Evolutionary conservation across 2,888 invertebrate genomes (phyloP), one percentile per base, ranked within the genome.

Genomic region (Exocentrus adspersus): DNA sequence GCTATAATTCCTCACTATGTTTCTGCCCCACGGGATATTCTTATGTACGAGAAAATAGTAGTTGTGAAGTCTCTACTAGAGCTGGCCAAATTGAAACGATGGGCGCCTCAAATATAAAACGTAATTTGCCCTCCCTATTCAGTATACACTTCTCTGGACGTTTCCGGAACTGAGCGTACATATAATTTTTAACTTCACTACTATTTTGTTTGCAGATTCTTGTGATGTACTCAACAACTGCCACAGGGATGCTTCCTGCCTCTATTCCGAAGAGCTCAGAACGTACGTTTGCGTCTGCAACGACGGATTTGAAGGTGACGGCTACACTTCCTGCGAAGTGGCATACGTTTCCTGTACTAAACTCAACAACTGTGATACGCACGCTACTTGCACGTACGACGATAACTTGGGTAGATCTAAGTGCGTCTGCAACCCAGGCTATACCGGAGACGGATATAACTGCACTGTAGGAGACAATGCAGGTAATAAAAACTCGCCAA

Each of bases 231-330:
- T 92, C 62, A 86, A 90, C 71, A 90, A 91, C 75, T 97, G 97
- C 79, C 92, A 95, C 74, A 87, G 88, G 12, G 89, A 94, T 78
- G 96, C 95, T 3, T 87, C 90, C 53, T 97, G 97, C 79, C 84
- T 88, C 57, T 88, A 86, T 80, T 83, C 87, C 43, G 82, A 87
- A 10, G 80, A 85, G 21, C 84, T 85, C 1, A 84, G 86, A 56
- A 82, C 85, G 1, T 88, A 88, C 73, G 82, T 84, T 60, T 97
- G 97, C 78, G 87, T 88, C 45, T 97, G 97, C 78, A 91, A 89
- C 62, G 86, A 88, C n/a, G 95, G 94, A 2, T 96, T 88, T 82
- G 89, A 90, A 76, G 96, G 96, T 17, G 93, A 96, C 79, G 95
- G 95, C 6, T 87, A 86, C 65, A 87, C 86, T 71, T n/a, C n/a